A percentile compares a stretch with the other conserved stretches of the same genome.
Conservation (phyloP, 2,888 invertebrate genomes). For the Amaurobius ferox region DNA sequence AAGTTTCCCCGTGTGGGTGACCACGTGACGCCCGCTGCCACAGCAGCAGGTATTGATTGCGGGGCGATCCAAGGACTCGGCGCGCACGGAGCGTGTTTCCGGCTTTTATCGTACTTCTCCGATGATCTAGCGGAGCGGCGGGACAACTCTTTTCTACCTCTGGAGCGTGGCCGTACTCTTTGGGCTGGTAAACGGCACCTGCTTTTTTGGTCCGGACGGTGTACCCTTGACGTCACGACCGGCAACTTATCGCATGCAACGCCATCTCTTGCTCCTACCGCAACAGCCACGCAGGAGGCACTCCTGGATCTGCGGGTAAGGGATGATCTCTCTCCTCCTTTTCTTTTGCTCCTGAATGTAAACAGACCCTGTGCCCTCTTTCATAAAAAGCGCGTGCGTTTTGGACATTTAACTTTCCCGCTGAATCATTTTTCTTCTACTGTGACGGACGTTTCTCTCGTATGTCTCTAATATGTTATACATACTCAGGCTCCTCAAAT, state of each 20-base stretch:
- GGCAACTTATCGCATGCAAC: not conserved
- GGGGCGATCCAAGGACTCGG: not conserved
- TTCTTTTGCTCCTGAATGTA: too few relatives aligned
- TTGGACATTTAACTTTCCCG: too few relatives aligned
- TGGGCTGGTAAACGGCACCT: not conserved
- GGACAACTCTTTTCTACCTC: constrained; percentile 8
- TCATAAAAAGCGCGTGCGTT: too few relatives aligned
- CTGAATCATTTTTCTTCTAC: too few relatives aligned
- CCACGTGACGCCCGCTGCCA: not conserved
- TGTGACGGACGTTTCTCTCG: too few relatives aligned
- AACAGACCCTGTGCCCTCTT: too few relatives aligned
- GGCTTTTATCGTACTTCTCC: constrained; percentile 1
- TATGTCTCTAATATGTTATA: too few relatives aligned
- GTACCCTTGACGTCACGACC: not conserved
- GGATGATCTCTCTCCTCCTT: not conserved
- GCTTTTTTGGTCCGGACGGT: not conserved
- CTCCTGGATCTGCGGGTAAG: constrained; percentile 8
- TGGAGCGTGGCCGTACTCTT: not conserved
- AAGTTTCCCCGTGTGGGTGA: constrained; percentile 1
- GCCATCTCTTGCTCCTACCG: constrained; percentile 8
- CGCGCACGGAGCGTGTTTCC: constrained; percentile 5
- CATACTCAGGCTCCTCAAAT: too few relatives aligned
- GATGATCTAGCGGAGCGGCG: constrained; percentile 1
- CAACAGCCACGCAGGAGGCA: constrained; percentile 8
- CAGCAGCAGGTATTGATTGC: constrained; percentile 1